These are phyloP conservation scores for Idaea dimidiata DNA, from an alignment of 2,888 invertebrate genomes.

Conservation along the genomic window DNA sequence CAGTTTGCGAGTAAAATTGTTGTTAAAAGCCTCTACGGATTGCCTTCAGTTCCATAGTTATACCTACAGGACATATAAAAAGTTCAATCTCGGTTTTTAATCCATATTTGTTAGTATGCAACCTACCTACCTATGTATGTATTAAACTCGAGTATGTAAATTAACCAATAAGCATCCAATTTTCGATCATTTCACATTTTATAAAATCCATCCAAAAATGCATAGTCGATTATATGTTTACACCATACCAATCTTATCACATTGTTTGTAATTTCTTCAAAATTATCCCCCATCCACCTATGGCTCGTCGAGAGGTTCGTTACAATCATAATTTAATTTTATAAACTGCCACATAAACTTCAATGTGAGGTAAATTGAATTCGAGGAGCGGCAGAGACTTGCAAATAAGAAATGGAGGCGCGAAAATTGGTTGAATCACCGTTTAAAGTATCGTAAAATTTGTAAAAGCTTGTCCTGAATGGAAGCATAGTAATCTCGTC, in stretches of 20 bases:
- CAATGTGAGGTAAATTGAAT: constrained; percentile 79
- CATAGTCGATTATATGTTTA: constrained; percentile 58
- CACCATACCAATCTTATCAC: constrained; percentile 49
- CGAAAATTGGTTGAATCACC: constrained; percentile 70
- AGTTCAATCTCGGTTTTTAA: no score
- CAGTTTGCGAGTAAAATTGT: no score
- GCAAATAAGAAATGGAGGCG: constrained; percentile 74
- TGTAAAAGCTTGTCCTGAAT: constrained; percentile 67
- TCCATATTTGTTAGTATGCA: no score
- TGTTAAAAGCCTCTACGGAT: no score
- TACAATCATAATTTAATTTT: constrained; percentile 70
- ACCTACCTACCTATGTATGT: background rate
- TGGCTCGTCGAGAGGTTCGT: constrained; percentile 42
- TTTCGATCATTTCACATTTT: constrained; percentile 15
- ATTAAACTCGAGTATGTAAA: background rate
- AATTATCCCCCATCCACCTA: constrained; percentile 62
- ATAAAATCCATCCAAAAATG: constrained; percentile 38
- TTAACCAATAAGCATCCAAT: background rate
- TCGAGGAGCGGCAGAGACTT: constrained; percentile 53
- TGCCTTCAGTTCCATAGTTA: no score
- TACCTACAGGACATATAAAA: no score
- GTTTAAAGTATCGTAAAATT: constrained; percentile 79
- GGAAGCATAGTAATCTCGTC: constrained; percentile 71
- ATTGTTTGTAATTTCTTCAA: constrained; percentile 59
- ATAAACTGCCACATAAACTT: constrained; percentile 61